phyloP scores from a whole-genome alignment of 2,797 vertebrate species.

The Kryptolebias ocellatus region DNA sequence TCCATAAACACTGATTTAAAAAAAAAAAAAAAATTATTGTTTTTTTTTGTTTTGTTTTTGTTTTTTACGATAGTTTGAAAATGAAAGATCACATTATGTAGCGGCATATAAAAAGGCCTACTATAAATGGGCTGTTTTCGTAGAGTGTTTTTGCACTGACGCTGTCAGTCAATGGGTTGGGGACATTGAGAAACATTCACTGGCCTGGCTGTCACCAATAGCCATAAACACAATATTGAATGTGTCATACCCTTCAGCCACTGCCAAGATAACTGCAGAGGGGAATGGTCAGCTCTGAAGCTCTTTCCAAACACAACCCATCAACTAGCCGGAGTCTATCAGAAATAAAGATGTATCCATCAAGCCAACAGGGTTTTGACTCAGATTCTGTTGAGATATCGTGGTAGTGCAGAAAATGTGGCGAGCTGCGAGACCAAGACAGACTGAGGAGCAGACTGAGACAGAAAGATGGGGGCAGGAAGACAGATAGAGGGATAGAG shows the following conservation, averaged over 20 bases:
- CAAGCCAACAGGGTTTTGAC: constrained; percentile 61
- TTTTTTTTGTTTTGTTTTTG: constrained; percentile 29
- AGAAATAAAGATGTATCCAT: constrained; percentile 60
- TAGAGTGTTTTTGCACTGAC: constrained; percentile 40
- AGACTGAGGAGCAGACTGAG: constrained; percentile 73
- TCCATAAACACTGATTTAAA: constrained; percentile 51
- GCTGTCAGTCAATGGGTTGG: constrained; percentile 60
- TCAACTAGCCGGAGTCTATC: constrained; percentile 42
- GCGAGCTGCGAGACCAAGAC: constrained; percentile 47
- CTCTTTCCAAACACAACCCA: constrained; percentile 62
- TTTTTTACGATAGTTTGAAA: constrained; percentile 50
- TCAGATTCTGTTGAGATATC: constrained; percentile 43
- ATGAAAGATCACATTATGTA: constrained; percentile 51
- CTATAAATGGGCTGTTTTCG: constrained; percentile 63
- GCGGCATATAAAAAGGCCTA: constrained; percentile 56
- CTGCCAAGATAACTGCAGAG: constrained; percentile 70
- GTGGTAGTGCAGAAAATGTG: constrained; percentile 36
- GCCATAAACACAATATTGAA: constrained; percentile 79
- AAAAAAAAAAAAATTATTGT: no score
- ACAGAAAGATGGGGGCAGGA: constrained; percentile 61
- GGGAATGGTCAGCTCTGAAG: constrained; percentile 63
- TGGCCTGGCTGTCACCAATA: constrained; percentile 63
- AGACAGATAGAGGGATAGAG: constrained; percentile 66
- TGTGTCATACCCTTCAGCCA: constrained; percentile 67
- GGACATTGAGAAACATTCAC: constrained; percentile 68